These are phyloP conservation scores for Cynocephalus volans DNA, from an alignment of 2,113 vertebrate species.

Conservation along the genomic window DNA sequence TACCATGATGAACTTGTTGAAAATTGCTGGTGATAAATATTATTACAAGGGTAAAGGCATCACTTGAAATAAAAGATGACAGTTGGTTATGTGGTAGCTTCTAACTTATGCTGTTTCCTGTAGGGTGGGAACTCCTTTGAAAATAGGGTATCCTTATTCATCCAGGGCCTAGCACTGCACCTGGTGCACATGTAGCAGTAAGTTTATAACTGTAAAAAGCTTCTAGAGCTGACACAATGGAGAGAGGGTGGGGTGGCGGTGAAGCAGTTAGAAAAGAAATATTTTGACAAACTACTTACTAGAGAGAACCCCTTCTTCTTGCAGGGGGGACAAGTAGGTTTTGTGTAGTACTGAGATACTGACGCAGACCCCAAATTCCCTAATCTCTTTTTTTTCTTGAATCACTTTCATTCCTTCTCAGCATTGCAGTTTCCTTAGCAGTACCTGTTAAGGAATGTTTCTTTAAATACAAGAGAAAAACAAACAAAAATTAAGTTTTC, in stretches of 20 bases:
- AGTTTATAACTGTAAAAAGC: background rate
- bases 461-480: constrained; percentile 28
- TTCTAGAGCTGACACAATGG: background rate
- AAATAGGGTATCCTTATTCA: background rate
- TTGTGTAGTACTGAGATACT: background rate
- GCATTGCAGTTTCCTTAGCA: background rate
- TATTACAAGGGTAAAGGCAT: background rate
- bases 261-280: background rate
- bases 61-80: background rate
- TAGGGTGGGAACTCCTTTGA: background rate
- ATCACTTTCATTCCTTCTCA: background rate
- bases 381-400: background rate
- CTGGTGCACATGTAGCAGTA: accelerated
- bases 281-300: background rate
- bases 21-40: background rate
- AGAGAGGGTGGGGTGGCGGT: background rate
- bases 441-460: background rate
- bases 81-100: background rate
- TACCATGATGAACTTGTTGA: background rate
- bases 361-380: background rate
- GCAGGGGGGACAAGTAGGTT: background rate
- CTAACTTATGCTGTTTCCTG: background rate
- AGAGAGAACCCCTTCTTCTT: background rate
- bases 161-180: background rate
- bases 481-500: constrained; percentile 2